Percentiles rank a stretch among this genome's conserved stretches.
Evolutionary conservation across 2,113 vertebrate species (phyloP).

Genomic region (Syrmaticus mikado): DNA sequence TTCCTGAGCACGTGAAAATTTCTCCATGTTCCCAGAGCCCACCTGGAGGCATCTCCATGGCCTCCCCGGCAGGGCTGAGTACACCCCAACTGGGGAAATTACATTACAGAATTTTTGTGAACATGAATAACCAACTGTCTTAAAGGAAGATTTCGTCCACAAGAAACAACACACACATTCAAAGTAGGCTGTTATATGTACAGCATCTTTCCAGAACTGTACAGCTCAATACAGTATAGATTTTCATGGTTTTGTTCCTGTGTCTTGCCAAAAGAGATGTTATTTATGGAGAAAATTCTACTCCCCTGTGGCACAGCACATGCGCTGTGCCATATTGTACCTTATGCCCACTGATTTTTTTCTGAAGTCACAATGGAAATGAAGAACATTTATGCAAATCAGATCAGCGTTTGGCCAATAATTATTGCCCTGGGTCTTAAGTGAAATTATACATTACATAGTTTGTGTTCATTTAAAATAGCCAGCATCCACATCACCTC

Average conservation of each 20-base stretch:
- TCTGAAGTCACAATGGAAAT: conserved; percentile 15
- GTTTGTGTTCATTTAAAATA: background rate
- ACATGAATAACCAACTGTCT: background rate
- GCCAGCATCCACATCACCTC: conserved; percentile 4
- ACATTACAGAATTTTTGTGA: background rate
- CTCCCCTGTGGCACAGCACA: background rate
- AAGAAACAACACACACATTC: background rate
- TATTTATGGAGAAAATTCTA: conserved; percentile 22
- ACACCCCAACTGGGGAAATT: background rate
- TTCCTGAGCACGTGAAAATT: background rate
- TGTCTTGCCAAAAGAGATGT: conserved; percentile 8
- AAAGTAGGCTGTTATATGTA: background rate
- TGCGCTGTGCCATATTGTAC: background rate
- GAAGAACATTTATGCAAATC: background rate
- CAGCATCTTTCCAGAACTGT: background rate
- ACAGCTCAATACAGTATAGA: background rate
- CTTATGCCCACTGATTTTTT: background rate
- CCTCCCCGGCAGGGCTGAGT: background rate
- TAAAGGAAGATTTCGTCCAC: background rate
- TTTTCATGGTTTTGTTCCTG: background rate
- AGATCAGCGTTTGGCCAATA: background rate
- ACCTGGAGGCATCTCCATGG: background rate
- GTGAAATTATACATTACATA: background rate
- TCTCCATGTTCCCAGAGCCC: background rate
- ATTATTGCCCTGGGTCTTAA: background rate